These are phyloP conservation scores for Atopsyche davidsoni DNA, from an alignment of 1,140 invertebrate species.

Conservation along the genomic window DNA sequence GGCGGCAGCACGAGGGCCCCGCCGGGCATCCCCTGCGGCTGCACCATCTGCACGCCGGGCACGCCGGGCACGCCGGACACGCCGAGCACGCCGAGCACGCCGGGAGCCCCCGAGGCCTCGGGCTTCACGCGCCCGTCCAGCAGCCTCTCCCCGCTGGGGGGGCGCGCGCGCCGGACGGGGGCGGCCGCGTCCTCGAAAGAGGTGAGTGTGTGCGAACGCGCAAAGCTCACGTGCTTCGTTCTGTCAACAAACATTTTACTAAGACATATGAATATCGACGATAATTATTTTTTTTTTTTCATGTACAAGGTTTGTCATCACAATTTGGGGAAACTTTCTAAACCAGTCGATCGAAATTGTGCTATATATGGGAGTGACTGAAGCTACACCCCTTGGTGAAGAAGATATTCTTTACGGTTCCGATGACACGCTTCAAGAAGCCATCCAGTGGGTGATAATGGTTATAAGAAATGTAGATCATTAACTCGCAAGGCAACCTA, in stretches of 20 bases:
- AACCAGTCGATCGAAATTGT: too few species aligned
- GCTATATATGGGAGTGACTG: too few species aligned
- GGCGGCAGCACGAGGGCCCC: background rate
- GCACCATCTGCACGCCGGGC: slow-evolving; percentile 7
- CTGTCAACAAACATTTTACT: slow-evolving; percentile 39
- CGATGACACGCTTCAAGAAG: too few species aligned
- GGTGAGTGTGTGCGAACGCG: slow-evolving; percentile 73
- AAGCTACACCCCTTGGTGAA: too few species aligned
- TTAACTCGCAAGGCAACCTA: too few species aligned
- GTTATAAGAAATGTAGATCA: too few species aligned
- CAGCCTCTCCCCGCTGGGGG: slow-evolving; percentile 42
- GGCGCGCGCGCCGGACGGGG: slow-evolving; percentile 44
- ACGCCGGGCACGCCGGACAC: too few species aligned
- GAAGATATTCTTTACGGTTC: too few species aligned
- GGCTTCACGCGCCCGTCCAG: slow-evolving; percentile 24
- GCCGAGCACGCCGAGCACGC: slow-evolving; percentile 21
- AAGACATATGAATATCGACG: background rate
- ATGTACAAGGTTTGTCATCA: too few species aligned
- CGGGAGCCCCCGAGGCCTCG: slow-evolving; percentile 11
- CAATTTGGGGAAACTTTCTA: too few species aligned
- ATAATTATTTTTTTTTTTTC: background rate
- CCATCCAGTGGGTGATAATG: too few species aligned
- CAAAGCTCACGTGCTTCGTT: slow-evolving; percentile 87
- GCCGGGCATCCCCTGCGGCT: slow-evolving; percentile 5
- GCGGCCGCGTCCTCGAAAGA: slow-evolving; percentile 67